Base-by-base conservation (phyloP, 2,797 vertebrate genomes). In the Pangasius djambal region DNA sequence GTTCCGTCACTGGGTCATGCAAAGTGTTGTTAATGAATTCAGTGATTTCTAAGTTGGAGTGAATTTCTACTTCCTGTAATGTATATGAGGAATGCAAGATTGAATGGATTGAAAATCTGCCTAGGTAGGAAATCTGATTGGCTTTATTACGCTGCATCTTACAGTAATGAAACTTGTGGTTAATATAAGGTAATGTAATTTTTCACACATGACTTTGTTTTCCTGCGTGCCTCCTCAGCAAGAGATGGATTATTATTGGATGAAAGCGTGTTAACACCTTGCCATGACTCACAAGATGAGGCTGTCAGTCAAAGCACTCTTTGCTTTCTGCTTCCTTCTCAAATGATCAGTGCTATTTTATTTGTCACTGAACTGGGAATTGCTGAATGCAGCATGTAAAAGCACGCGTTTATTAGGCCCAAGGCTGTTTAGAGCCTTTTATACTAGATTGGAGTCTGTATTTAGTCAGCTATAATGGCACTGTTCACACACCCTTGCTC, bases 371-470 rank as follows among this genome's bases (percentile, higher is more conserved):
- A 55, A 85, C 65, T 48, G 12, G 48, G 81, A 65, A 44, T 57
- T n/a, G 61, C 48, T 55, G 81, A 85, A 52, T 78, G 16, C 75
- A 82, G 52, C 69, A n/a, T 82, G 65, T 59, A 52, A 65, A 65
- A 16, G 74, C 72, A 18, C 18, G 48, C 52, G 10, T 50, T 31
- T 69, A 2, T 59, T 44, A n/a, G 10, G 12, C 22, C 34, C 55
- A 20, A 5, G 25, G 52, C 37, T 74, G 52, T 86, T 77, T 78
- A 8, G 4, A 55, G 55, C 57, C 57, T 48, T 50, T 65, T 50
- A 65, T 63, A 31, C 72, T 63, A n/a, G 48, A 79, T 44, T 89
- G 61, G 28, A 15, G 20, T 52, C 9, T 13, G 22, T 37, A 59
- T 77, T 78, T 86, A 69, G 65, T 44, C 7, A 61, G n/a, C 25